These are phyloP conservation scores for Oxyura jamaicensis DNA, from an alignment of 2,113 vertebrate genomes.

Conservation along the genomic window DNA sequence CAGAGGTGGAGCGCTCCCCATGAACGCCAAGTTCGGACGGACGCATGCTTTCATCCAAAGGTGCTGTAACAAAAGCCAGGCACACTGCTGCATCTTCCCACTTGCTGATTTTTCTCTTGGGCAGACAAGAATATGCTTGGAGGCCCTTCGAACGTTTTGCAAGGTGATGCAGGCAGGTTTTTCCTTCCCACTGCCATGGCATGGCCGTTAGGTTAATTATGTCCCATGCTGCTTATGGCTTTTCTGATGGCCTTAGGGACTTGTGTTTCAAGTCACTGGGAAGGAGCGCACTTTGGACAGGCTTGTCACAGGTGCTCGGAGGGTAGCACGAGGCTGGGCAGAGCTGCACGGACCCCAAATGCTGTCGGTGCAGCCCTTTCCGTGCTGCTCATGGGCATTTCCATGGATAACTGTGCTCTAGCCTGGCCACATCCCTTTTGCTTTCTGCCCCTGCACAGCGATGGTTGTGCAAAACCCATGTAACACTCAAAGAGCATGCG, in stretches of 20 bases:
- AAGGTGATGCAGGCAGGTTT: not conserved
- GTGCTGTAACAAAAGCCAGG: not conserved
- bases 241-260: not conserved
- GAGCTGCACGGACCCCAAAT: not conserved
- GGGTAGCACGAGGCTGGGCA: not conserved
- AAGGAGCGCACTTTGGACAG: not conserved
- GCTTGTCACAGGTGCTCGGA: not conserved
- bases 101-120: not conserved
- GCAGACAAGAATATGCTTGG: not conserved
- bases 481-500: not conserved
- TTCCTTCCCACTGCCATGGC: not conserved
- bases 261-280: not conserved
- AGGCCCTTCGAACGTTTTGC: not conserved
- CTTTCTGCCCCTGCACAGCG: not conserved
- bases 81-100: not conserved
- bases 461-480: not conserved
- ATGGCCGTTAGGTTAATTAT: not conserved
- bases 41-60: not conserved
- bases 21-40: not conserved
- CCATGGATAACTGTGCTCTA: not conserved
- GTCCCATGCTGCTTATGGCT: not conserved
- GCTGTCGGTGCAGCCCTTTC: not conserved
- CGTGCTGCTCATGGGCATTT: accelerated
- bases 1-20: not conserved
- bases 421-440: not conserved